These are phyloP conservation scores for Temnothorax curvispinosus DNA, from an alignment of 1,140 invertebrate genomes.

Conservation along the genomic window DNA sequence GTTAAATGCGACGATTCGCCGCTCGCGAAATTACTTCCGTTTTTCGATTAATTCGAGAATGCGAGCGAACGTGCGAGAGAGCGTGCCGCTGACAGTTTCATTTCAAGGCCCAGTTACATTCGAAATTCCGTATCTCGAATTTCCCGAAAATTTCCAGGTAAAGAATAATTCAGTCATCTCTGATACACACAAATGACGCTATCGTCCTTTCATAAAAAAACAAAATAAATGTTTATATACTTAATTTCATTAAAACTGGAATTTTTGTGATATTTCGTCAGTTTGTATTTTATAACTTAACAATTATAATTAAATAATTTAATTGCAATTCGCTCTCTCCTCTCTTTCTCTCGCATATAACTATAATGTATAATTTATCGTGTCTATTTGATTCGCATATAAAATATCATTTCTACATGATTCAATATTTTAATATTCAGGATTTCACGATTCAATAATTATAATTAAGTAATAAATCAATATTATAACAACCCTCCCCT, in stretches of 20 bases:
- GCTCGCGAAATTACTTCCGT: slow-evolving; percentile 77
- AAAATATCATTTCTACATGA: slow-evolving; percentile 11
- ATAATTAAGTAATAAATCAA: slow-evolving; percentile 4
- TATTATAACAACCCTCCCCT: not conserved
- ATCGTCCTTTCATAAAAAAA: not conserved
- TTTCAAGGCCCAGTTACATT: slow-evolving; percentile 59
- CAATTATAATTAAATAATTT: not conserved
- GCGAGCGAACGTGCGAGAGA: slow-evolving; percentile 43
- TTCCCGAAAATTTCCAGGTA: slow-evolving; percentile 17
- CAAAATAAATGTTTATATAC: not conserved
- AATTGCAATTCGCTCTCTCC: not conserved
- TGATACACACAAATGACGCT: not conserved
- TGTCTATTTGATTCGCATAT: not conserved
- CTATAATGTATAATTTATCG: not conserved
- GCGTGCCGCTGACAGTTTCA: slow-evolving; percentile 75
- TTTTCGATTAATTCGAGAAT: slow-evolving; percentile 79
- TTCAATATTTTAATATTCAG: not conserved
- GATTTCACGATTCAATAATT: slow-evolving; percentile 14
- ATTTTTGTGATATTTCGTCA: not conserved
- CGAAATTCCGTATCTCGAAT: slow-evolving; percentile 37
- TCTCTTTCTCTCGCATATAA: no score
- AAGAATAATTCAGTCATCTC: slow-evolving; percentile 23
- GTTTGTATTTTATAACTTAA: not conserved
- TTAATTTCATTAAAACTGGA: not conserved
- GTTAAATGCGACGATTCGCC: slow-evolving; percentile 65